phyloP scores from a whole-genome alignment of 2,113 vertebrate species.

The Raja brachyura region DNA sequence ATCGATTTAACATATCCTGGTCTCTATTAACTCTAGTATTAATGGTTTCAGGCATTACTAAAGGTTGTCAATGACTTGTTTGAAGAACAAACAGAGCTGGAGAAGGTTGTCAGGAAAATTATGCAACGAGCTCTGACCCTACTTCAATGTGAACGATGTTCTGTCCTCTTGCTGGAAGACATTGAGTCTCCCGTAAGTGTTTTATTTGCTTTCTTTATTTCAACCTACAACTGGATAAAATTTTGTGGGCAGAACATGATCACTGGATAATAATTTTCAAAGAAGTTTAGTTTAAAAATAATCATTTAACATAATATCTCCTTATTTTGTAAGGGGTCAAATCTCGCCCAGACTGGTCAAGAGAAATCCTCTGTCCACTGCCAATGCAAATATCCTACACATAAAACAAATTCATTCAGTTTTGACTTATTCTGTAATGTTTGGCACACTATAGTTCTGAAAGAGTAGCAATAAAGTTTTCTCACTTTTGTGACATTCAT shows the following conservation, averaged over 20 bases:
- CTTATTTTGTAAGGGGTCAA: not conserved
- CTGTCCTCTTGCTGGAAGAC: conserved; percentile 67
- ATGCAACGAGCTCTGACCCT: conserved; percentile 66
- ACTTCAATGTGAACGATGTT: conserved; percentile 67
- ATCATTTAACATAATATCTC: not conserved
- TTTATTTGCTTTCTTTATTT: not conserved
- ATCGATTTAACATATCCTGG: not conserved
- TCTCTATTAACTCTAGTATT: not conserved
- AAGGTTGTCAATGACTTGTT: conserved; percentile 70
- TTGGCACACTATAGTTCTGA: not conserved
- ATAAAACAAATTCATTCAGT: not conserved
- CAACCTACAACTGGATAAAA: not conserved
- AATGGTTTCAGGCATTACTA: conserved; percentile 54
- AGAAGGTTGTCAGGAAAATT: conserved; percentile 71
- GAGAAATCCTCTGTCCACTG: not conserved
- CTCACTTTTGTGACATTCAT: not conserved
- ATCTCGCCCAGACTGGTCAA: not conserved
- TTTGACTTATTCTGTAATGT: not conserved
- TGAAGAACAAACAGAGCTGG: conserved; percentile 67
- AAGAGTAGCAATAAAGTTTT: not conserved
- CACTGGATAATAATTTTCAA: not conserved
- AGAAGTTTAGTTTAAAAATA: not conserved
- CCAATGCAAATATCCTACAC: not conserved
- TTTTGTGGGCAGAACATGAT: not conserved
- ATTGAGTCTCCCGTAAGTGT: conserved; percentile 62